These are phyloP conservation scores for Plestiodon gilberti DNA, from an alignment of 2,113 vertebrate species.

Conservation along the genomic window DNA sequence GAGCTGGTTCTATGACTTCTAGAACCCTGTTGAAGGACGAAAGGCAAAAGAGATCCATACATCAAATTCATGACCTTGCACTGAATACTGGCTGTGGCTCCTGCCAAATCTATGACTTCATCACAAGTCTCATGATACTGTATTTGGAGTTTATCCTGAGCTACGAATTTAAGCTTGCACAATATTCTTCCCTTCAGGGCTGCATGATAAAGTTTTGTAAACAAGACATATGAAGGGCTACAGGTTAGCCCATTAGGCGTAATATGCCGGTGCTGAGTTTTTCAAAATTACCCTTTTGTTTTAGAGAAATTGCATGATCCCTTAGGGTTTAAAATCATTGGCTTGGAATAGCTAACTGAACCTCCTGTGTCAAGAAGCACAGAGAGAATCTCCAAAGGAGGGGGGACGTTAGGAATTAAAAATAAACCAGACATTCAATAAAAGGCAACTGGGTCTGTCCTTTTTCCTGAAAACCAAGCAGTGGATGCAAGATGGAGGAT, in stretches of 20 bases:
- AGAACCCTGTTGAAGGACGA: background rate
- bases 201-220: background rate
- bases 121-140: background rate
- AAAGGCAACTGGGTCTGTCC: background rate
- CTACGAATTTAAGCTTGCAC: background rate
- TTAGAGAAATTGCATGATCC: background rate
- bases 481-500: constrained; percentile 33
- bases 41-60: background rate
- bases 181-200: background rate
- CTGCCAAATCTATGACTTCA: background rate
- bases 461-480: background rate
- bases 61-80: background rate
- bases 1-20: background rate
- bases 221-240: background rate
- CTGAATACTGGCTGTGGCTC: too few relatives aligned
- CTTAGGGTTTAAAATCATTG: background rate
- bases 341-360: background rate
- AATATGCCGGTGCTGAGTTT: background rate
- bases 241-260: background rate
- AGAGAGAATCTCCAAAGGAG: background rate
- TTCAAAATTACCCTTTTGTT: background rate
- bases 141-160: background rate
- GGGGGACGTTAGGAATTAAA: background rate
- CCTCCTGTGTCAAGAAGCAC: background rate
- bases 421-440: constrained; percentile 28